phyloP scores from a whole-genome alignment of 2,888 invertebrate genomes.

The Neocrepidodera transversa region DNA sequence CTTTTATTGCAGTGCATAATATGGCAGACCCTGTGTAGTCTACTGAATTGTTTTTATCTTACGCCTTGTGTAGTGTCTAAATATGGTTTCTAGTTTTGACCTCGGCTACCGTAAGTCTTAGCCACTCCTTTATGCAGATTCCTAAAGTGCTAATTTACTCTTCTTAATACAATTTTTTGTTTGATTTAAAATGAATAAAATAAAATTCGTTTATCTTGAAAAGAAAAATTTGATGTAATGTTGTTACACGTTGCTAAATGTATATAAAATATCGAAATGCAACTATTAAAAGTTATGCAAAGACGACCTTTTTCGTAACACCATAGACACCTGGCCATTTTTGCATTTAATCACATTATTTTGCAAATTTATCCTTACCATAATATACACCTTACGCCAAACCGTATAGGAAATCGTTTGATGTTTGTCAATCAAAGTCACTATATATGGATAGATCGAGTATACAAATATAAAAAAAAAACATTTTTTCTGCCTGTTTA shows the following conservation, averaged over 20 bases:
- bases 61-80: background rate
- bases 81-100: background rate
- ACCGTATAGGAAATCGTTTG: slow-evolving; percentile 5
- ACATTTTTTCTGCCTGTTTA: too few relatives aligned
- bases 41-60: too few relatives aligned
- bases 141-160: background rate
- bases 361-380: slow-evolving; percentile 12
- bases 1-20: too few relatives aligned
- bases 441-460: background rate
- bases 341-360: background rate
- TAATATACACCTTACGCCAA: slow-evolving; percentile 21
- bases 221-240: too few relatives aligned
- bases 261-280: too few relatives aligned
- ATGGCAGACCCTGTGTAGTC: too few relatives aligned
- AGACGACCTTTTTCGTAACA: slow-evolving; percentile 13
- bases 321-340: slow-evolving; percentile 6
- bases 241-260: too few relatives aligned
- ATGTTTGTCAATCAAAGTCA: slow-evolving; percentile 22
- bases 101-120: background rate
- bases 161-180: background rate
- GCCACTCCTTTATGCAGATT: background rate
- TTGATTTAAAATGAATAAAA: too few relatives aligned
- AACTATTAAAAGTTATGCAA: slow-evolving; percentile 3
- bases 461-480: background rate
- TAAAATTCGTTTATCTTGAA: too few relatives aligned